These are phyloP conservation scores for Lutjanus erythropterus DNA, from an alignment of 2,113 vertebrate species.

Conservation along the genomic window DNA sequence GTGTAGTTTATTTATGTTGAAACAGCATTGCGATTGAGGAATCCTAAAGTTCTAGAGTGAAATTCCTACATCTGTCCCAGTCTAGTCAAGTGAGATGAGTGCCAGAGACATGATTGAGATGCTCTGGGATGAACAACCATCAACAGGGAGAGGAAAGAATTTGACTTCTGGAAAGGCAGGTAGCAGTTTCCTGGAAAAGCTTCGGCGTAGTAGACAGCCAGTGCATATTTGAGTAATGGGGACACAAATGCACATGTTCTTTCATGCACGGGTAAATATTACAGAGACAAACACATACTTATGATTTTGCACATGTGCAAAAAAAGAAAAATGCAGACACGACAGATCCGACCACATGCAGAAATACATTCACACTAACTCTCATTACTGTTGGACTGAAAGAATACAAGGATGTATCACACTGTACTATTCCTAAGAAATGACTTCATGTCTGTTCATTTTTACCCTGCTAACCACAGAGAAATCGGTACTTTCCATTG, in stretches of 20 bases:
- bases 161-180: constrained; percentile 49
- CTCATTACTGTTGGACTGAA: background rate
- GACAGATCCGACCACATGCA: background rate
- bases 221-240: constrained; percentile 24
- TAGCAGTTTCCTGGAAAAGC: constrained; percentile 60
- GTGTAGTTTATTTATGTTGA: constrained; percentile 7
- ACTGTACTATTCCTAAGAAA: constrained; percentile 1
- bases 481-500: constrained; percentile 11
- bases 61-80: constrained; percentile 21
- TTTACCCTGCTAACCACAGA: background rate
- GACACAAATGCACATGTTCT: constrained; percentile 53
- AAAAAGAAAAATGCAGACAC: background rate
- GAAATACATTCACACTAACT: background rate
- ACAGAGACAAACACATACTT: background rate
- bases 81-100: background rate
- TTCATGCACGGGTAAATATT: constrained; percentile 1
- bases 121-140: constrained; percentile 42
- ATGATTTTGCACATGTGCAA: background rate
- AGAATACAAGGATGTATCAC: background rate
- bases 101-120: constrained; percentile 43
- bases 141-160: constrained; percentile 52
- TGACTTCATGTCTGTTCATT: constrained; percentile 43
- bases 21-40: background rate
- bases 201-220: background rate
- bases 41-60: constrained; percentile 9